Base-by-base conservation (phyloP, 2,113 vertebrate species). In the Entelurus aequoreus region DNA sequence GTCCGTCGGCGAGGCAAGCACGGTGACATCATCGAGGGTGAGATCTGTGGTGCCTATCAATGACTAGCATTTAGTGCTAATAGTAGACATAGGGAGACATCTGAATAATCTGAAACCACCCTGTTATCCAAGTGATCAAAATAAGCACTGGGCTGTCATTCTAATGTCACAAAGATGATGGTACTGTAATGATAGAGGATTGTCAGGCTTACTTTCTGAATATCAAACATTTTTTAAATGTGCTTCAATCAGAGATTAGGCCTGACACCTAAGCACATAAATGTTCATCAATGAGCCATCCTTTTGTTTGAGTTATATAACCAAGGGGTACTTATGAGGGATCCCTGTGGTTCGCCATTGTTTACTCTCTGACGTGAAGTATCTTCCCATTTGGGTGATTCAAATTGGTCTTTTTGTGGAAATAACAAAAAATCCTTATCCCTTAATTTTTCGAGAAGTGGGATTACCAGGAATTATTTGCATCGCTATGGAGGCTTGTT, bases 11-110 rank as follows among this genome's bases (percentile, higher is more conserved):
- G 1, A 10, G 0, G 37, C 42, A 52, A 53, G 11, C 38, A 37
- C 40, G 63, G 52, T 16, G 55, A 71, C 65, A 68, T 57, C 57
- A 54, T n/a, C 37, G 53, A 54, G 48, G 0, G 42, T 46, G 9
- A 51, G 60, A 63, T 52, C 55, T 68, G 71, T 71, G 4, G 8
- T 37, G 52, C 6, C 21, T 15, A 54, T 74, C 57, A 71, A 44
- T 69, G 63, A 54, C 72, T 69, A 52, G 60, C 62, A 47, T 77
- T 76, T 71, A 73, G 58, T 42, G 12, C 63, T 69, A 66, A 68
- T 72, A 67, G 63, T 12, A 71, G 53, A 59, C 35, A 62, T 37
- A n/a, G 67, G 21, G 36, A 48, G 4, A 5, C 44, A 54, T 28
- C 2, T 6, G 51, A 63, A 76, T 83, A 55, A 65, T 58, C 36